Percentiles rank a stretch among this genome's conserved stretches.
Evolutionary conservation across 1,140 invertebrate genomes (phyloP).

Genomic region (Oncopodura yosiiana): DNA sequence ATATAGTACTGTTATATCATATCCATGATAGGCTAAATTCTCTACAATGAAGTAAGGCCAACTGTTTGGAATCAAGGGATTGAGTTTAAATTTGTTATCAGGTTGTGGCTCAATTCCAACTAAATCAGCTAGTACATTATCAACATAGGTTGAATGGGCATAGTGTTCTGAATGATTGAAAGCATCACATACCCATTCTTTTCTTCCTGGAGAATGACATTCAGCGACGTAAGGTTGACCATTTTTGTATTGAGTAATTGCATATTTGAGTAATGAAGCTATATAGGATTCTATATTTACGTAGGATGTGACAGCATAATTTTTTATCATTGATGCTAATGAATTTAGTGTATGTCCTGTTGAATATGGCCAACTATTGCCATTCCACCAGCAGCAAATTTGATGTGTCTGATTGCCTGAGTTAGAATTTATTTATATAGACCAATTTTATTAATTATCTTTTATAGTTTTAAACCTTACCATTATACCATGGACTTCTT

Average conservation of each 20-base stretch:
- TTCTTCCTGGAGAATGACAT: constrained; percentile 26
- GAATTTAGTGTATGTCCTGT: constrained; percentile 21
- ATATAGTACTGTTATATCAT: constrained; percentile 26
- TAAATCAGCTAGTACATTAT: constrained; percentile 27
- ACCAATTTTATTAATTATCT: no score
- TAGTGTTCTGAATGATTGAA: constrained; percentile 32
- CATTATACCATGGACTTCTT: constrained; percentile 26
- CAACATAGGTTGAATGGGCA: constrained; percentile 28
- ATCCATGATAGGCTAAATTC: constrained; percentile 26
- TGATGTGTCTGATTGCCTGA: no score
- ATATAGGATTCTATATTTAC: constrained; percentile 16
- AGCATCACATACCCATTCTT: constrained; percentile 29
- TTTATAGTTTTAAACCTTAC: no score
- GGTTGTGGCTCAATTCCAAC: constrained; percentile 23
- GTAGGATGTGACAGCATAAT: constrained; percentile 6
- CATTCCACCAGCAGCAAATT: constrained; percentile 20
- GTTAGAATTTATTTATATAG: no score
- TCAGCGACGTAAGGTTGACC: constrained; percentile 32
- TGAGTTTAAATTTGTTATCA: constrained; percentile 15
- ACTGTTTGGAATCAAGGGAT: constrained; percentile 15
- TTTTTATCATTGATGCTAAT: constrained; percentile 18
- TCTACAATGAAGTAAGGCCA: constrained; percentile 28
- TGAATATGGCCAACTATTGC: constrained; percentile 34
- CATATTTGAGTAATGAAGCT: constrained; percentile 22
- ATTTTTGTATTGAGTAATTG: constrained; percentile 29